Percentiles rank a stretch among this genome's conserved stretches.
phyloP scores from a whole-genome alignment of 2,888 invertebrate species.

The Aspidiotus destructor region DNA sequence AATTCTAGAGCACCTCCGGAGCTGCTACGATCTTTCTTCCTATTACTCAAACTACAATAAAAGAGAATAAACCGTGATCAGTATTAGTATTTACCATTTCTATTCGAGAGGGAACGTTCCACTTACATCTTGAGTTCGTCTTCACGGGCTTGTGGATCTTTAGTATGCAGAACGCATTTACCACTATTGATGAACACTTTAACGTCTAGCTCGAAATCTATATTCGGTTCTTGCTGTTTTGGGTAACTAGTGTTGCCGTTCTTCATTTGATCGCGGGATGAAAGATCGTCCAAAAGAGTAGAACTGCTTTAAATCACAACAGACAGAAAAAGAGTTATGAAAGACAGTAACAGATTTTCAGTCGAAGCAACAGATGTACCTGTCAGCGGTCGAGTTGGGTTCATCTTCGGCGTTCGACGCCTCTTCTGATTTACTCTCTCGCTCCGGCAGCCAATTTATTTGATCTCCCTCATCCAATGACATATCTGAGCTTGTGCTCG shows the following conservation, averaged over 20 bases:
- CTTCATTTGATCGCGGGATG: conserved; percentile 22
- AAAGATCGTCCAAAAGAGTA: conserved; percentile 22
- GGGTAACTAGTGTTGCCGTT: conserved; percentile 21
- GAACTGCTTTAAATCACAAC: conserved; percentile 11
- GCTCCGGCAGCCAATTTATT: conserved; percentile 19
- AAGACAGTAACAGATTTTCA: background rate
- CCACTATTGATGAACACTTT: conserved; percentile 94
- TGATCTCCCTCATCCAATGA: conserved; percentile 33
- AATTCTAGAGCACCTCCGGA: conserved; percentile 54
- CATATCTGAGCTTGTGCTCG: conserved; percentile 58
- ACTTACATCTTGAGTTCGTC: conserved; percentile 58
- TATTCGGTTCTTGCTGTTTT: conserved; percentile 71
- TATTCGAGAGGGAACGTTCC: conserved; percentile 41
- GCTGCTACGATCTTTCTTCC: conserved; percentile 63
- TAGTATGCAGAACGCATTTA: conserved; percentile 91
- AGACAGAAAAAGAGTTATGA: background rate
- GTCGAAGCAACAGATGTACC: conserved; percentile 9
- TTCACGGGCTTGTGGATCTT: conserved; percentile 56
- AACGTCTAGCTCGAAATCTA: conserved; percentile 91
- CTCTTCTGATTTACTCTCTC: conserved; percentile 14
- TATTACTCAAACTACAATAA: conserved; percentile 47
- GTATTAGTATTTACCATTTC: conserved; percentile 37
- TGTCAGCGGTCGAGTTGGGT: conserved; percentile 17
- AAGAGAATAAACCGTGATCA: conserved; percentile 38
- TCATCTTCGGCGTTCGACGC: conserved; percentile 23